These are phyloP conservation scores for Branchellion lobata DNA, from an alignment of 2,888 invertebrate species.

Conservation along the genomic window DNA sequence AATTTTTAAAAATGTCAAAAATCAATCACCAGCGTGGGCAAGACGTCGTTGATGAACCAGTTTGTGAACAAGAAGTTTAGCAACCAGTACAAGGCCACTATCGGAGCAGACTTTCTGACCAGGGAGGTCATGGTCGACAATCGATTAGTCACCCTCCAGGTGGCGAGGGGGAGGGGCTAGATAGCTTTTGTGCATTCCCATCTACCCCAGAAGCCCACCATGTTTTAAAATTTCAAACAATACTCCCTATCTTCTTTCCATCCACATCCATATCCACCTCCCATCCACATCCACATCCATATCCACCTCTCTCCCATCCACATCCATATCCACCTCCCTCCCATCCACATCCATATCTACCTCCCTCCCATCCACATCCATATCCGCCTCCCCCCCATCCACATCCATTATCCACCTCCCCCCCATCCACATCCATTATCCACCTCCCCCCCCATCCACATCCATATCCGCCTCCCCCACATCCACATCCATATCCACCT, in stretches of 20 bases:
- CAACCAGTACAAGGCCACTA: conserved; percentile 99
- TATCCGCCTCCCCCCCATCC: background rate
- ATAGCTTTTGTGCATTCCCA: background rate
- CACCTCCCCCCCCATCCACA: background rate
- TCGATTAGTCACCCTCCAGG: conserved; percentile 93
- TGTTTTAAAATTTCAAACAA: background rate
- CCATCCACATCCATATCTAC: background rate
- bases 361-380: background rate
- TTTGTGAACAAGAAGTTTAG: conserved; percentile 99
- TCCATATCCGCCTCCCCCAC: background rate
- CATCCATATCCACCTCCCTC: background rate
- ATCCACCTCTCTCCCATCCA: background rate
- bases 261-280: background rate
- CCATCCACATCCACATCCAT: background rate
- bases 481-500: too few relatives aligned
- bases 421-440: too few relatives aligned
- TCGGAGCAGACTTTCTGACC: conserved; percentile 98
- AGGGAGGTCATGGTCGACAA: conserved; percentile 95
- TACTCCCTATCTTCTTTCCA: background rate
- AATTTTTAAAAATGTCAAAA: background rate
- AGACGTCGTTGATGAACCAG: conserved; percentile 99
- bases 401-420: too few relatives aligned
- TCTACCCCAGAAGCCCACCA: too few relatives aligned
- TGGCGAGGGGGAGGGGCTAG: conserved; percentile 50
- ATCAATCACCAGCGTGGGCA: conserved; percentile 77